phyloP scores from a whole-genome alignment of 1,140 invertebrate genomes.

The Bombus waltoni region DNA sequence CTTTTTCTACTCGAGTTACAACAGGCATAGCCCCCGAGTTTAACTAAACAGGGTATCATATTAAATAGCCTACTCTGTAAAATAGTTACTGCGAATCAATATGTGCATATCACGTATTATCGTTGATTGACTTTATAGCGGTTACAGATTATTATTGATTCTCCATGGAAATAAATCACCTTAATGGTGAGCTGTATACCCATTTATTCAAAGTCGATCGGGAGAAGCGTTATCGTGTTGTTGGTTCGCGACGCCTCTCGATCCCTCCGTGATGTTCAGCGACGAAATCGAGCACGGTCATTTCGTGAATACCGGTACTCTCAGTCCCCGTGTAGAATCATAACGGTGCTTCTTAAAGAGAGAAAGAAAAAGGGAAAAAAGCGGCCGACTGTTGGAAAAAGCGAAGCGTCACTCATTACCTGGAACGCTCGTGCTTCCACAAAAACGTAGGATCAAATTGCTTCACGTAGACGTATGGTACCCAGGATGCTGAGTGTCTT shows the following conservation, averaged over 20 bases:
- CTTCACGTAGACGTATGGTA: constrained; percentile 50
- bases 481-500: constrained; percentile 29
- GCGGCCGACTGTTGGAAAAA: constrained; percentile 24
- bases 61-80: neutral
- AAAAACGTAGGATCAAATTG: constrained; percentile 65
- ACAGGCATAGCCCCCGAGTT: neutral
- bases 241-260: neutral
- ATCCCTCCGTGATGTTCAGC: too few species aligned
- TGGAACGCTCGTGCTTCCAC: constrained; percentile 57
- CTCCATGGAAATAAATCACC: neutral
- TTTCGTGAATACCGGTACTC: constrained; percentile 54
- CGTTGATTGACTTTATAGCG: neutral
- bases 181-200: neutral
- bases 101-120: neutral
- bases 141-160: neutral
- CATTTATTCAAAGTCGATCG: neutral
- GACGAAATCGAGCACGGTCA: constrained; percentile 35
- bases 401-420: constrained; percentile 61
- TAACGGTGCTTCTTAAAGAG: constrained; percentile 53
- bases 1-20: neutral
- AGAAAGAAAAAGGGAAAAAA: constrained; percentile 37
- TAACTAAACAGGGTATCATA: neutral
- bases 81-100: neutral
- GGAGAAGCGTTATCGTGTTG: neutral
- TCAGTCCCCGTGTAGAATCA: constrained; percentile 1